Evolutionary conservation across 2,797 vertebrate genomes (phyloP).

Genomic region (Apodemus agrarius): DNA sequence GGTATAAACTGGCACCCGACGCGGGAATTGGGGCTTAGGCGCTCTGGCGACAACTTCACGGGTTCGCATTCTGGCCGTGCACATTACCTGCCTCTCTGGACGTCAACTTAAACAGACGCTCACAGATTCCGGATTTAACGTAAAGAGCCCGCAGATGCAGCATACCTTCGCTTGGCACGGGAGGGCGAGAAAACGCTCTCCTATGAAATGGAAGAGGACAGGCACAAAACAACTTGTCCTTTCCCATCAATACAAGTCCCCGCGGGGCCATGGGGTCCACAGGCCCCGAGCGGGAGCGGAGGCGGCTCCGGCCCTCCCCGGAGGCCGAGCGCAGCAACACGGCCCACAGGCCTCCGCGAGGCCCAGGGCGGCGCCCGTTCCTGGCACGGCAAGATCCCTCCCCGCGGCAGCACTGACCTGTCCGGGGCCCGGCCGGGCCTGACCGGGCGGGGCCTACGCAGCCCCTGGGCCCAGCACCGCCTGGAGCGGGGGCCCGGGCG

Average conservation of each 20-base stretch:
- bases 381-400: slow-evolving; percentile 64
- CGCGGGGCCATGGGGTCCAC: slow-evolving; percentile 41
- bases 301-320: slow-evolving; percentile 19
- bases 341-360: slow-evolving; percentile 59
- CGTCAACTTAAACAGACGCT: not conserved
- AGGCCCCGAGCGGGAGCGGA: not conserved
- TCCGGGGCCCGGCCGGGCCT: slow-evolving; percentile 82
- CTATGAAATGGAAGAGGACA: slow-evolving; percentile 74
- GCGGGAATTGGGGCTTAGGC: not conserved
- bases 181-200: slow-evolving; percentile 68
- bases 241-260: slow-evolving; percentile 74
- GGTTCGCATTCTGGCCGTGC: slow-evolving; percentile 32
- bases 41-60: not conserved
- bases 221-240: slow-evolving; percentile 61
- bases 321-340: not conserved
- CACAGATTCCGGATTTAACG: slow-evolving; percentile 47
- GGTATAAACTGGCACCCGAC: slow-evolving; percentile 1
- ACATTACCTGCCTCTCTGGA: not conserved
- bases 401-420: slow-evolving; percentile 82
- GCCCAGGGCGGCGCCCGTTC: slow-evolving; percentile 76
- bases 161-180: slow-evolving; percentile 40
- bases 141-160: slow-evolving; percentile 18
- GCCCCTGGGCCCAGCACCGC: slow-evolving; percentile 77
- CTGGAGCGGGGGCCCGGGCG: slow-evolving; percentile 70
- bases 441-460: slow-evolving; percentile 81